Evolutionary conservation across 1,140 invertebrate genomes (phyloP), one percentile per base, ranked within the genome.

Genomic region (Chelonus insularis): DNA sequence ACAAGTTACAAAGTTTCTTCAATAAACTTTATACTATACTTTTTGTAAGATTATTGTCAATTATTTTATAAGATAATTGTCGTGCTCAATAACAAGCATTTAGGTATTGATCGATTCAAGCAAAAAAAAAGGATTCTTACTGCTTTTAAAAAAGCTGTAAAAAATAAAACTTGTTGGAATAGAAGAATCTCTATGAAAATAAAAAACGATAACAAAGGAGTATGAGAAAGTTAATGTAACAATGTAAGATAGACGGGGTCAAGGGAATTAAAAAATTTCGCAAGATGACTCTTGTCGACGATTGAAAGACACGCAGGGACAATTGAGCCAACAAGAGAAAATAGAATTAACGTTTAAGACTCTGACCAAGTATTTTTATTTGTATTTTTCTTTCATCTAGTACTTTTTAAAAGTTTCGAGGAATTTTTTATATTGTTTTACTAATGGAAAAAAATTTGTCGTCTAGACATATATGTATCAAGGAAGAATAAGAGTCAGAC

Each of bases 231-330:
- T 39, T 9, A 14, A 11, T 14, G 11, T 4, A 14, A 50, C 47
- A 50, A 50, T 50, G 47, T 50, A 12, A 50, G 18, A 50, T 14
- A 25, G 11, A 50, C 23, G 47, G 21, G 47, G 47, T 50, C 47
- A 50, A 50, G 47, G 21, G 47, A 50, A 50, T 50, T 50, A 50
- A 50, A 2, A 11, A 50, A 50, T 50, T 50, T 50, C 47, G 23
- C 47, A 50, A 50, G 47, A 25, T 25, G 47, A 25, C 47, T 25
- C 47, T 29, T 29, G 25, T 4, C 25, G 21, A 50, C 47, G 47
- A 11, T 25, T 25, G 20, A 21, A 18, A 50, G 47, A 50, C 47
- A 37, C 9, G 12, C 12, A 37, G 47, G 21, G 7, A 20, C 21
- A 45, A 45, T 45, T 45, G 41, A 45, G 41, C 8, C 16, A 45